Evolutionary conservation across 2,888 invertebrate genomes (phyloP).

Genomic region (Trachelus stipa): DNA sequence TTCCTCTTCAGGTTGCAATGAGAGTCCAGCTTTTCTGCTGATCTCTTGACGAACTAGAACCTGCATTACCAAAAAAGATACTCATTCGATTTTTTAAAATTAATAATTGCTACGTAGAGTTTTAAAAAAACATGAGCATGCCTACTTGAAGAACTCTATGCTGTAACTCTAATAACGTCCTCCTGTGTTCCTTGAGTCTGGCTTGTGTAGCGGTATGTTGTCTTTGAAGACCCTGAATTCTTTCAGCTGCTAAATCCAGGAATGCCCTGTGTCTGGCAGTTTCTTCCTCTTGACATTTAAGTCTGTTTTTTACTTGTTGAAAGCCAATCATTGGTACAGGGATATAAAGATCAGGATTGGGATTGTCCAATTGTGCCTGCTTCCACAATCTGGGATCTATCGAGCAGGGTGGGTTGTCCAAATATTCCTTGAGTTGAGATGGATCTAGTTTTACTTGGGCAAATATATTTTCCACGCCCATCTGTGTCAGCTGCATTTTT

Average conservation of each 20-base stretch:
- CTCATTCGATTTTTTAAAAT: conserved; percentile 8
- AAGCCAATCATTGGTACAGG: conserved; percentile 97
- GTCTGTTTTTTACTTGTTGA: conserved; percentile 81
- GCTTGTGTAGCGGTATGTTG: conserved; percentile 85
- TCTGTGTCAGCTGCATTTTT: conserved; percentile 78
- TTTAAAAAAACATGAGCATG: background rate
- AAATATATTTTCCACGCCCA: conserved; percentile 79
- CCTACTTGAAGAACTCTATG: conserved; percentile 84
- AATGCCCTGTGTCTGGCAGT: conserved; percentile 85
- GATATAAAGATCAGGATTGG: conserved; percentile 88
- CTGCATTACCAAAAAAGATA: conserved; percentile 65
- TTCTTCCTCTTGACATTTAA: conserved; percentile 86
- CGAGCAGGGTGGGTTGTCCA: conserved; percentile 91
- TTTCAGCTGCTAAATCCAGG: conserved; percentile 81
- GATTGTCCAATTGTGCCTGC: conserved; percentile 96
- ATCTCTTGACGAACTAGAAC: conserved; percentile 90
- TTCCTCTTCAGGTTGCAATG: conserved; percentile 92
- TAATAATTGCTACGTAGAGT: background rate
- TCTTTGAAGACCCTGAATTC: conserved; percentile 82
- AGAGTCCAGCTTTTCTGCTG: conserved; percentile 86
- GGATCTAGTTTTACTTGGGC: conserved; percentile 82
- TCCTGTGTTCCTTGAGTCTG: conserved; percentile 83
- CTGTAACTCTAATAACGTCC: conserved; percentile 83
- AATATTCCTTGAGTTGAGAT: conserved; percentile 85
- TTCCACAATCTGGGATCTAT: conserved; percentile 95